phyloP scores from a whole-genome alignment of 2,888 invertebrate species.

The Erynnis tages region DNA sequence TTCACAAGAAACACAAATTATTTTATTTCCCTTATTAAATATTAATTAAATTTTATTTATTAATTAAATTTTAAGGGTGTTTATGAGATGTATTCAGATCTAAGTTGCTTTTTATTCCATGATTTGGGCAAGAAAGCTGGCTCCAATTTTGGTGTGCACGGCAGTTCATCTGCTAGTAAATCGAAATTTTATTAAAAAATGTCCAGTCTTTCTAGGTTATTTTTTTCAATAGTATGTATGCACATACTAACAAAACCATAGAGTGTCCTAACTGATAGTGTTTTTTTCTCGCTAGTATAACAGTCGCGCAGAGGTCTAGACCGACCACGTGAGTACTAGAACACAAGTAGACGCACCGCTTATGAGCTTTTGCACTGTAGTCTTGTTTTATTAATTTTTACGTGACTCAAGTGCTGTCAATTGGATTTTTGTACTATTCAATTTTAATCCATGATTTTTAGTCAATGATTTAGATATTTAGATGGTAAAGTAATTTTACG shows the following conservation, averaged over 20 bases:
- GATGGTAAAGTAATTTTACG: neutral
- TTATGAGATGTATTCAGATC: too few relatives aligned
- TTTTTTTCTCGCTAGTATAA: conserved; percentile 77
- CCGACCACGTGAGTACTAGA: conserved; percentile 77
- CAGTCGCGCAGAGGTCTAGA: conserved; percentile 80
- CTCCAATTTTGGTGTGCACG: too few relatives aligned
- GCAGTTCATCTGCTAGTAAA: too few relatives aligned
- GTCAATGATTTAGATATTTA: neutral
- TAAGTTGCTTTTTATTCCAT: too few relatives aligned
- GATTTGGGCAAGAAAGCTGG: too few relatives aligned
- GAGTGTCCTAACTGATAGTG: conserved; percentile 55
- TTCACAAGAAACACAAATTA: too few relatives aligned
- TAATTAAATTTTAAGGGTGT: too few relatives aligned
- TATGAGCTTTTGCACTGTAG: conserved; percentile 39
- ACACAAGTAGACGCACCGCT: conserved; percentile 41
- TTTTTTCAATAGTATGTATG: conserved; percentile 7
- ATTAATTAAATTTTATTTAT: too few relatives aligned
- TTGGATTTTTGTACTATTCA: neutral
- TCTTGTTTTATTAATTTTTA: conserved; percentile 11
- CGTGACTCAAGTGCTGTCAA: conserved; percentile 6
- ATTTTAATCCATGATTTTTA: too few relatives aligned
- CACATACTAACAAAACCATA: conserved; percentile 24
- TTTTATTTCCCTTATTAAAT: too few relatives aligned
- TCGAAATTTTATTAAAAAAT: too few relatives aligned
- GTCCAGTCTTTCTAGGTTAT: too few relatives aligned